These are phyloP conservation scores for Urocolius indicus DNA, from an alignment of 2,113 vertebrate species.

Conservation along the genomic window DNA sequence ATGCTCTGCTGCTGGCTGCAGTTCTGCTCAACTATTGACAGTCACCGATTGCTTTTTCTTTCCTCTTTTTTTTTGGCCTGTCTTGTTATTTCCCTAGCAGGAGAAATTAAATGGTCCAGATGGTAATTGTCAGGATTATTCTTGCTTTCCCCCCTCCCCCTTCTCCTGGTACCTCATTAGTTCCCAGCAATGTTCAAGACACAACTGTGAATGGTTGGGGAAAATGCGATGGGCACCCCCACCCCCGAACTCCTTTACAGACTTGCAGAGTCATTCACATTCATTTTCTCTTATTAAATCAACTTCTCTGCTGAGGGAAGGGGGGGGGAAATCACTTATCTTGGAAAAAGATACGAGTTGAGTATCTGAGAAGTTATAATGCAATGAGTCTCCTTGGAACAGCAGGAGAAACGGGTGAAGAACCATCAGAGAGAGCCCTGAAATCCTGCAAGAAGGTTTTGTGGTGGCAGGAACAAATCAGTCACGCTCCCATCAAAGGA, in stretches of 20 bases:
- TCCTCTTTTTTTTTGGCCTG: neutral
- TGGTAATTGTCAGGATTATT: neutral
- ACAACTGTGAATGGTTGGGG: neutral
- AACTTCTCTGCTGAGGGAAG: neutral
- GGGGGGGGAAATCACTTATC: neutral
- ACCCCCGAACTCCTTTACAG: neutral
- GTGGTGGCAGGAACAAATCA: neutral
- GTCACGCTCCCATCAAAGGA: neutral
- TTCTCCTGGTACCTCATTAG: neutral
- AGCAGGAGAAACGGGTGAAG: neutral
- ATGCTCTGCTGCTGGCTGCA: neutral
- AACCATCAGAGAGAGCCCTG: neutral
- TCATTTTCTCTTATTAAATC: conserved; percentile 26
- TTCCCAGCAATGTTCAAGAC: neutral
- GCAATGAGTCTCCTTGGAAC: neutral
- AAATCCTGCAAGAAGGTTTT: neutral
- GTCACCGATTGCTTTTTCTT: neutral
- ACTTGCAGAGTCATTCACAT: conserved; percentile 18
- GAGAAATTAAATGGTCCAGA: conserved; percentile 12
- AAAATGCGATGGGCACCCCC: neutral
- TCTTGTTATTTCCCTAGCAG: neutral
- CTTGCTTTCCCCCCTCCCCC: neutral
- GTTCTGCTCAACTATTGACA: neutral
- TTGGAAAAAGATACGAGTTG: neutral
- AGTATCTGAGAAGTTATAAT: neutral